Conservation (phyloP, 2,888 invertebrate genomes). For the Entomobrya proxima region DNA sequence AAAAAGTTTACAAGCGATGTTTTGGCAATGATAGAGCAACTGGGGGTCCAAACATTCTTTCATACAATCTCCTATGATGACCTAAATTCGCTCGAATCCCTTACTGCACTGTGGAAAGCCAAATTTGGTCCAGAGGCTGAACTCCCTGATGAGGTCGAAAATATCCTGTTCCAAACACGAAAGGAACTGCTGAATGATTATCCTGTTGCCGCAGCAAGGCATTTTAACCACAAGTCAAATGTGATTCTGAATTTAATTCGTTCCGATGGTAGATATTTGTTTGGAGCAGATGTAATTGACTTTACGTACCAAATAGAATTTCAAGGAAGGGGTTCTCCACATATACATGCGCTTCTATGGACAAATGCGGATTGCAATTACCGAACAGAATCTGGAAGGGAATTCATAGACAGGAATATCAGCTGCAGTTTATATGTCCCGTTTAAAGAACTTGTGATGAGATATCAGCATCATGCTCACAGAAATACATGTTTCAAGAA, state of each 20-base stretch:
- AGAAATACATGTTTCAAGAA: constrained; percentile 51
- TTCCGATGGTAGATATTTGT: not conserved
- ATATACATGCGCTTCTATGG: constrained; percentile 45
- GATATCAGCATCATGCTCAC: constrained; percentile 36
- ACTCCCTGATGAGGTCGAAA: not conserved
- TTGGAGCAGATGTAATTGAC: constrained; percentile 25
- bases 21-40: too few relatives aligned
- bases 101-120: constrained; percentile 42
- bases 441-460: not conserved
- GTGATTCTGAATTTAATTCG: not conserved
- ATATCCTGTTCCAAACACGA: constrained; percentile 1
- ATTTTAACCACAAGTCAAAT: constrained; percentile 10
- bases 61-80: constrained; percentile 57
- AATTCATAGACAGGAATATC: constrained; percentile 33
- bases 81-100: constrained; percentile 38
- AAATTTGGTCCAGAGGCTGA: not conserved
- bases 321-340: constrained; percentile 41
- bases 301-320: constrained; percentile 33
- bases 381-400: constrained; percentile 32
- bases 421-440: not conserved
- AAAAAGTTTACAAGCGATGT: too few relatives aligned
- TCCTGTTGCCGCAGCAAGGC: constrained; percentile 42
- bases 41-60: too few relatives aligned
- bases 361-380: constrained; percentile 7
- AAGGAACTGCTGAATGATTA: constrained; percentile 5